phyloP scores from a whole-genome alignment of 2,113 vertebrate species.

The Leptocoma aspasia region DNA sequence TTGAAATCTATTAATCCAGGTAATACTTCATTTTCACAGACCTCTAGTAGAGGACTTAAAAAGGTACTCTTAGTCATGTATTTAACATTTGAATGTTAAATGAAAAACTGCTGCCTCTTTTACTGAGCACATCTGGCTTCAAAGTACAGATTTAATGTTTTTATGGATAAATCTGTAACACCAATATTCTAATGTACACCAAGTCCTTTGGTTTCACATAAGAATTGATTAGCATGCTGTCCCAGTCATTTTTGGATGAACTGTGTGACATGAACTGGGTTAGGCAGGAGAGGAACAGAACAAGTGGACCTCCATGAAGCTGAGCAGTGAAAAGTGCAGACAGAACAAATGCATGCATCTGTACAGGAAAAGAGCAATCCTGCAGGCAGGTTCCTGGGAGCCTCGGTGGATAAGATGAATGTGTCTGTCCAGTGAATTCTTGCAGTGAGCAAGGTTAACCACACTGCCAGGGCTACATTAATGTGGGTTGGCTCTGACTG shows the following conservation, averaged over 20 bases:
- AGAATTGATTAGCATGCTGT: not conserved
- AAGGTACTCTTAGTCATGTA: not conserved
- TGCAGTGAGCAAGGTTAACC: not conserved
- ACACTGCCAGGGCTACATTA: not conserved
- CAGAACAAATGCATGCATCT: rapidly evolving
- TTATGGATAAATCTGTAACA: not conserved
- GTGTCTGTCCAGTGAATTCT: not conserved
- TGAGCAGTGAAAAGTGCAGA: not conserved
- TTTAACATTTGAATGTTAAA: conserved; percentile 20
- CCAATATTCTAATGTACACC: not conserved
- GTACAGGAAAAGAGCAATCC: not conserved
- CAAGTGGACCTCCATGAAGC: not conserved
- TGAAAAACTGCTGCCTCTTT: not conserved
- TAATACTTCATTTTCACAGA: conserved; percentile 34
- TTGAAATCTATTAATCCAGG: conserved; percentile 40
- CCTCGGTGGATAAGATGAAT: not conserved
- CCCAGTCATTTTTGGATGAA: not conserved
- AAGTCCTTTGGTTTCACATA: not conserved
- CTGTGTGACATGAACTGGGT: not conserved
- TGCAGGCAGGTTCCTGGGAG: not conserved
- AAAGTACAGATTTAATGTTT: not conserved
- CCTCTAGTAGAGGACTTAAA: not conserved
- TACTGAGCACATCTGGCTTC: not conserved
- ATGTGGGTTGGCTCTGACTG: not conserved
- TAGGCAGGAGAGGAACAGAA: not conserved